Evolutionary conservation across 2,888 invertebrate genomes (phyloP).

Genomic region (Venusia cambrica): DNA sequence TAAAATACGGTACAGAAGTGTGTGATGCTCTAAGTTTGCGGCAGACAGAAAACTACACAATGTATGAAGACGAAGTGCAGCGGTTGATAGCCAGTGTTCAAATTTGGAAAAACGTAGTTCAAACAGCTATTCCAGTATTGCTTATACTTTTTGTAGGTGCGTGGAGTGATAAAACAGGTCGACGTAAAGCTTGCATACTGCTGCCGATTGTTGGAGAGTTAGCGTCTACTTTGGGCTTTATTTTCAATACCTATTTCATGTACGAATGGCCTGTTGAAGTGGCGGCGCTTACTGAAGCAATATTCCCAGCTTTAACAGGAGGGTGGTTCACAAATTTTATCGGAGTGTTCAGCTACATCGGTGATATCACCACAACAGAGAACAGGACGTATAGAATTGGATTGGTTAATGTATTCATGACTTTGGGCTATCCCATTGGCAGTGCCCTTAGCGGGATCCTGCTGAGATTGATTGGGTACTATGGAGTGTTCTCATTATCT

Average conservation of each 20-base stretch:
- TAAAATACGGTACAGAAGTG: slow-evolving; percentile 84
- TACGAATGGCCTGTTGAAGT: slow-evolving; percentile 89
- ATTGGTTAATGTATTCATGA: slow-evolving; percentile 92
- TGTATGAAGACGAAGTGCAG: slow-evolving; percentile 84
- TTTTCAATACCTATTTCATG: slow-evolving; percentile 89
- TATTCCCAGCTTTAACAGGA: slow-evolving; percentile 90
- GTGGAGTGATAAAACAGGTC: slow-evolving; percentile 86
- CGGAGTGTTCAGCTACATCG: slow-evolving; percentile 93
- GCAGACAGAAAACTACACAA: slow-evolving; percentile 82
- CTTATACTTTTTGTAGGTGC: slow-evolving; percentile 91
- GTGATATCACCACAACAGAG: slow-evolving; percentile 90
- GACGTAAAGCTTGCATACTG: slow-evolving; percentile 89
- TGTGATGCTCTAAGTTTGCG: slow-evolving; percentile 88
- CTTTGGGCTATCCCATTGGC: slow-evolving; percentile 92
- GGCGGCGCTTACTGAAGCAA: slow-evolving; percentile 87
- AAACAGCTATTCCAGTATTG: slow-evolving; percentile 89
- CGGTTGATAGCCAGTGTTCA: slow-evolving; percentile 88
- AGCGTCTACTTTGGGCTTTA: slow-evolving; percentile 87
- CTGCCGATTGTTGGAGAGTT: slow-evolving; percentile 91
- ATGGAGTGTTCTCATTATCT: slow-evolving; percentile 89
- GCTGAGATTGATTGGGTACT: slow-evolving; percentile 86
- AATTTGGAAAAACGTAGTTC: slow-evolving; percentile 91
- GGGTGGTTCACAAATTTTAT: slow-evolving; percentile 94
- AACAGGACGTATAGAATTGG: slow-evolving; percentile 92
- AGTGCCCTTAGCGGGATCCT: slow-evolving; percentile 92